phyloP scores from a whole-genome alignment of 2,888 invertebrate species.

The Athalia rosae region DNA sequence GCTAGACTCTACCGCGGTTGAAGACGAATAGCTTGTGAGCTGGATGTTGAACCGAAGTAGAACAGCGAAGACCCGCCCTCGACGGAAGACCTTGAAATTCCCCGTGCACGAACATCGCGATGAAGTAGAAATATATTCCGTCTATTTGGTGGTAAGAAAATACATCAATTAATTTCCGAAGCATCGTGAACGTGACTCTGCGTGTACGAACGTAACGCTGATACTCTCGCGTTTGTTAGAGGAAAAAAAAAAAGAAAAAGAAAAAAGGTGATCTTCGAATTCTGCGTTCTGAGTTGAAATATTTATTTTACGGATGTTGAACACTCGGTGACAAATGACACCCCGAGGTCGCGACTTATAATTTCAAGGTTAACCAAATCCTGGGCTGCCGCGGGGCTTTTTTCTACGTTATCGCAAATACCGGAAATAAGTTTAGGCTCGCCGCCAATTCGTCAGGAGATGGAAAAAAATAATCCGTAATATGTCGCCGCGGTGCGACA shows the following conservation, averaged over 20 bases:
- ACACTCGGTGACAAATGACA: constrained; percentile 21
- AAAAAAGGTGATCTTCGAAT: not conserved
- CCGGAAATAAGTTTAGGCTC: constrained; percentile 43
- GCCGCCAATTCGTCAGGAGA: constrained; percentile 42
- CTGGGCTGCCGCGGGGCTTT: constrained; percentile 1
- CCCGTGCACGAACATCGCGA: constrained; percentile 33
- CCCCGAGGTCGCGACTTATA: constrained; percentile 10
- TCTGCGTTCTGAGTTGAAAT: not conserved
- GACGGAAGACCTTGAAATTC: constrained; percentile 24
- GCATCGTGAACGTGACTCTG: not conserved
- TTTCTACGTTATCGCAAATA: constrained; percentile 38
- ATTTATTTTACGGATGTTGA: constrained; percentile 15
- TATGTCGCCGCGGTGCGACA: constrained; percentile 38
- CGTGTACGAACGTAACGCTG: not conserved
- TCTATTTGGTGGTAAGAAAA: not conserved
- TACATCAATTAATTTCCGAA: not conserved
- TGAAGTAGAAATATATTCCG: constrained; percentile 10
- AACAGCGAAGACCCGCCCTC: constrained; percentile 29
- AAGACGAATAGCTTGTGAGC: constrained; percentile 39
- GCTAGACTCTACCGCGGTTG: constrained; percentile 29
- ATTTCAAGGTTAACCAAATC: constrained; percentile 37
- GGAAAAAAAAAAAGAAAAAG: not conserved
- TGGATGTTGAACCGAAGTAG: constrained; percentile 27
- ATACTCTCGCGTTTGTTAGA: not conserved
- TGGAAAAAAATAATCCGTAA: constrained; percentile 44